Conservation (phyloP, 2,797 vertebrate genomes). For the Lophius americanus region DNA sequence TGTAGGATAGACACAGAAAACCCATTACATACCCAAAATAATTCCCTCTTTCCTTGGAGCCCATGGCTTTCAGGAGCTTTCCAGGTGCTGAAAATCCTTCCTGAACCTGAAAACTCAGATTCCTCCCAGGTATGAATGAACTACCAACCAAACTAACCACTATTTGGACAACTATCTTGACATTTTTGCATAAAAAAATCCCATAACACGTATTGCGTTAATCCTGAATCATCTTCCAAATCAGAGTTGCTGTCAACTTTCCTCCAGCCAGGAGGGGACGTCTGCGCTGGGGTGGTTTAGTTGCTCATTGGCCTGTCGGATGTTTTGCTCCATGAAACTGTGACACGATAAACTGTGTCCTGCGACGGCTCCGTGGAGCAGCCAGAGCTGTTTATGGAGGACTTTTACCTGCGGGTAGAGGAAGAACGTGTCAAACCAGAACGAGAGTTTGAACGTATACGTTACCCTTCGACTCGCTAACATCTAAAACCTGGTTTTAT, state of each 20-base stretch:
- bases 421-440: not conserved
- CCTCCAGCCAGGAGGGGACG: slow-evolving; percentile 90
- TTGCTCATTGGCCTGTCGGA: slow-evolving; percentile 81
- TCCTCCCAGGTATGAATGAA: slow-evolving; percentile 24
- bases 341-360: slow-evolving; percentile 89
- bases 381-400: slow-evolving; percentile 89
- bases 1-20: too few relatives aligned
- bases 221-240: not conserved
- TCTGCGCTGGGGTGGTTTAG: slow-evolving; percentile 80
- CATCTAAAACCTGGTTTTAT: too few relatives aligned
- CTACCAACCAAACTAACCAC: not conserved
- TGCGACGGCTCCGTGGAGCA: slow-evolving; percentile 89
- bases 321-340: slow-evolving; percentile 89
- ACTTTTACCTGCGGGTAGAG: slow-evolving; percentile 86
- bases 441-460: too few relatives aligned
- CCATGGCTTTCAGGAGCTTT: not conserved
- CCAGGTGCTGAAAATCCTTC: not conserved
- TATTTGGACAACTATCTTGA: not conserved
- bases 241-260: slow-evolving; percentile 74
- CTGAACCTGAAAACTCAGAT: not conserved
- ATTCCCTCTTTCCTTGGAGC: too few relatives aligned
- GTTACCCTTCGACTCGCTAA: too few relatives aligned
- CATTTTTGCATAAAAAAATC: not conserved
- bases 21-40: too few relatives aligned
- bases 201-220: not conserved